phyloP scores from a whole-genome alignment of 2,113 vertebrate genomes.

The Sus scrofa region DNA sequence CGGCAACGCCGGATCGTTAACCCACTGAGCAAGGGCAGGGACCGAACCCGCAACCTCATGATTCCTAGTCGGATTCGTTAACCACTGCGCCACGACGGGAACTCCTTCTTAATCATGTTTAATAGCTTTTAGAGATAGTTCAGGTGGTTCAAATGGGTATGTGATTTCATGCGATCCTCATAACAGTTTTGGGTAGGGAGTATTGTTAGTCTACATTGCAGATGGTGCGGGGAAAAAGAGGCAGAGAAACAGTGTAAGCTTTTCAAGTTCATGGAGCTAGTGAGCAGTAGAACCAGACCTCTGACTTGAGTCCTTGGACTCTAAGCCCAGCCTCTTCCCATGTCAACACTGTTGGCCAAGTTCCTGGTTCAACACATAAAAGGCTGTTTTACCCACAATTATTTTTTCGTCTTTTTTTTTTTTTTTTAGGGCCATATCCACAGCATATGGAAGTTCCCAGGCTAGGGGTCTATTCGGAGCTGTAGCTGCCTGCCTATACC shows the following conservation, averaged over 20 bases:
- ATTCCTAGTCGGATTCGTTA: no score
- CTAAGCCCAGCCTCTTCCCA: neutral
- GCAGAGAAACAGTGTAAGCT: neutral
- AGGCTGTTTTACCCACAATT: neutral
- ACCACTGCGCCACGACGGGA: no score
- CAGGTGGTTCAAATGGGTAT: neutral
- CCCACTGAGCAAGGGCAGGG: no score
- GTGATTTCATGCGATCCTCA: neutral
- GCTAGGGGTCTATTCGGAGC: no score
- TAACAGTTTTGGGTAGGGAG: neutral
- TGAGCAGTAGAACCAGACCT: neutral
- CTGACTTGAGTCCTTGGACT: accelerated
- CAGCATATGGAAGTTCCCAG: no score
- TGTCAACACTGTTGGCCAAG: neutral
- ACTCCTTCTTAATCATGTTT: neutral
- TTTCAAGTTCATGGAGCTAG: neutral
- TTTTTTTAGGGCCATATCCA: no score
- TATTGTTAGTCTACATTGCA: neutral
- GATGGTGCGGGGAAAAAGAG: neutral
- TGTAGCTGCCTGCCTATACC: no score
- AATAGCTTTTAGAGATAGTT: neutral
- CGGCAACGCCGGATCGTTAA: no score
- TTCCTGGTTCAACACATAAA: neutral
- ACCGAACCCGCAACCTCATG: no score
- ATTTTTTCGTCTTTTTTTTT: no score